Percentiles rank a stretch among this genome's conserved stretches.
These are phyloP conservation scores for Thyatira batis DNA, from an alignment of 2,888 invertebrate species.

Conservation along the genomic window DNA sequence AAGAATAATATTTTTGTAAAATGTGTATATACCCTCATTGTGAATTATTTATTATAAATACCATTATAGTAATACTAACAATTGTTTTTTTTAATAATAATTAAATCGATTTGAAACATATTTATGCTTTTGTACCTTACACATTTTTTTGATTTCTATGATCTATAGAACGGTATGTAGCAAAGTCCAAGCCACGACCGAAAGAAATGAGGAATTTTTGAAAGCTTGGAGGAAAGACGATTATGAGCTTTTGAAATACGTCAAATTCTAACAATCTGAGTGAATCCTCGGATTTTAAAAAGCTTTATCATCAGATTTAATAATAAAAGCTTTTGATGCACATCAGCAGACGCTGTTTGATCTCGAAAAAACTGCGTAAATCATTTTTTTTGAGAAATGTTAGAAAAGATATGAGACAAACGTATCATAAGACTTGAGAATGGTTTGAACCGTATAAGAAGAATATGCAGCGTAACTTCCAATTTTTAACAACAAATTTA, in stretches of 20 bases:
- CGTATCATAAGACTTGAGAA: too few species aligned
- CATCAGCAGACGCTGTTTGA: conserved; percentile 1
- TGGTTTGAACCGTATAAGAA: too few species aligned
- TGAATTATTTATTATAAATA: too few species aligned
- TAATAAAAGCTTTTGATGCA: conserved; percentile 8
- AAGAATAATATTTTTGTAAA: too few species aligned
- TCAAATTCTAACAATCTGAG: conserved; percentile 27
- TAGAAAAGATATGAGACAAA: too few species aligned
- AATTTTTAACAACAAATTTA: too few species aligned
- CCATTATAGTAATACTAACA: too few species aligned
- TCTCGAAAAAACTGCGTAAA: background rate
- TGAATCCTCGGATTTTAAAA: conserved; percentile 27
- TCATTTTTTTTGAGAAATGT: background rate
- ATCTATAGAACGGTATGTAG: background rate
- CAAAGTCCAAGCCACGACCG: background rate
- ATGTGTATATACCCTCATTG: too few species aligned
- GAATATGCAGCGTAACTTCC: too few species aligned
- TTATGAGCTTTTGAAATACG: conserved; percentile 26
- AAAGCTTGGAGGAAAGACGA: conserved; percentile 24
- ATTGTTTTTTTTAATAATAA: too few species aligned
- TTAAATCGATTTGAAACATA: too few species aligned
- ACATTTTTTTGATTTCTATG: too few species aligned
- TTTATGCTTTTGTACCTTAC: background rate
- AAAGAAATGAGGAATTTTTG: conserved; percentile 5
- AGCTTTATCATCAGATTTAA: conserved; percentile 26